phyloP scores from a whole-genome alignment of 2,888 invertebrate genomes.

The Rhogogaster chlorosoma region DNA sequence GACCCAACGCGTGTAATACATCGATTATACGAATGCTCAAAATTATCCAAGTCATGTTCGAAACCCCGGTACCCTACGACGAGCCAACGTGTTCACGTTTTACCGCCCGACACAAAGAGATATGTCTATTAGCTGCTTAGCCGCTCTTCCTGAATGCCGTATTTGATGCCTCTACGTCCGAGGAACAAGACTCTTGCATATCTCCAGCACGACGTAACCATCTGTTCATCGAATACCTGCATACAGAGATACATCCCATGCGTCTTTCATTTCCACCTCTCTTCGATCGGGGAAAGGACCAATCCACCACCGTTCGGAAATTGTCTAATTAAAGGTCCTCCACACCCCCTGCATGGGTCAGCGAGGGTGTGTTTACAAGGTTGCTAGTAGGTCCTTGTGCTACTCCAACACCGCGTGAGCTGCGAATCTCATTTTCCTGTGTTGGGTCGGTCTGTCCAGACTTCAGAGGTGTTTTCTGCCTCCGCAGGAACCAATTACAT shows the following conservation, averaged over 20 bases:
- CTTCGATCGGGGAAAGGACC: not conserved
- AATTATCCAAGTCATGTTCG: conserved; percentile 49
- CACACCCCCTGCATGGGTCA: conserved; percentile 6
- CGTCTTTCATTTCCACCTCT: not conserved
- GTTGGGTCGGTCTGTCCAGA: conserved; percentile 58
- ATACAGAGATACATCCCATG: not conserved
- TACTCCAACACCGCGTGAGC: conserved; percentile 24
- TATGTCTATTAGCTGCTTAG: conserved; percentile 51
- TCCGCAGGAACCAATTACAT: conserved; percentile 80
- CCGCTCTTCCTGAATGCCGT: conserved; percentile 18
- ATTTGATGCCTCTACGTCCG: conserved; percentile 35
- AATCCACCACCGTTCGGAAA: not conserved
- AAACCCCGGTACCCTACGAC: not conserved
- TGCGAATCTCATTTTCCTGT: conserved; percentile 54
- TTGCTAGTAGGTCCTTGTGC: conserved; percentile 40
- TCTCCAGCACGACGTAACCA: conserved; percentile 1
- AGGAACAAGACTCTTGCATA: conserved; percentile 48
- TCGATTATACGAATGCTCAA: conserved; percentile 51
- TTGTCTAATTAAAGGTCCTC: conserved; percentile 43
- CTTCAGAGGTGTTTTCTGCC: conserved; percentile 70
- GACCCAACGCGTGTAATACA: conserved; percentile 44
- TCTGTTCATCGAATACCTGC: not conserved
- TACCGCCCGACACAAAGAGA: conserved; percentile 49
- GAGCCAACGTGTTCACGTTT: conserved; percentile 35
- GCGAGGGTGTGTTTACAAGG: conserved; percentile 55